These are phyloP conservation scores for Holotrichia oblita DNA, from an alignment of 1,140 invertebrate species.

Conservation along the genomic window DNA sequence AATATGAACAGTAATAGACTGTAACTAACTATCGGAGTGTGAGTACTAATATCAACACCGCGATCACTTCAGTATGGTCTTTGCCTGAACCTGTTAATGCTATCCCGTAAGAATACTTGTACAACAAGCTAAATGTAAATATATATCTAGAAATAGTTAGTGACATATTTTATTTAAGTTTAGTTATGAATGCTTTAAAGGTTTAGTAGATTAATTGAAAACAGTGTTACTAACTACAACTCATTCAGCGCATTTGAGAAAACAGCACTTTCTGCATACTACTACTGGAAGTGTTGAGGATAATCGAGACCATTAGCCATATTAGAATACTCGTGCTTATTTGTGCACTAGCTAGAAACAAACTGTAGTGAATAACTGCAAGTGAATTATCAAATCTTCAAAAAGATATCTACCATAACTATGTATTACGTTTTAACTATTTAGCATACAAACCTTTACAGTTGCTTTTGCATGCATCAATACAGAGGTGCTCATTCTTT, in stretches of 20 bases:
- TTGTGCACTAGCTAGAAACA: neutral
- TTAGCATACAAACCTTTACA: constrained; percentile 17
- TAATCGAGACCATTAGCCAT: neutral
- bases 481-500: constrained; percentile 14
- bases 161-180: no score
- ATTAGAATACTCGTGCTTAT: neutral
- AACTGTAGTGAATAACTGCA: neutral
- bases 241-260: neutral
- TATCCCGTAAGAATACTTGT: no score
- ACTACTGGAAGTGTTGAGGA: neutral
- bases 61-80: no score
- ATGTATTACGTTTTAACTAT: neutral
- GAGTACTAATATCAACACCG: no score
- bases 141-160: no score
- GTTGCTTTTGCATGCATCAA: constrained; percentile 8
- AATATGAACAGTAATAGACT: no score
- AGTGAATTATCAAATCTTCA: neutral
- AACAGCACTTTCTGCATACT: neutral
- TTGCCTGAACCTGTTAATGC: no score
- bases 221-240: neutral
- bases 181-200: no score
- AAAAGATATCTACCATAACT: neutral
- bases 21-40: no score
- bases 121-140: no score
- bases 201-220: no score